phyloP scores from a whole-genome alignment of 2,113 vertebrate species.

The Muntiacus muntjak region DNA sequence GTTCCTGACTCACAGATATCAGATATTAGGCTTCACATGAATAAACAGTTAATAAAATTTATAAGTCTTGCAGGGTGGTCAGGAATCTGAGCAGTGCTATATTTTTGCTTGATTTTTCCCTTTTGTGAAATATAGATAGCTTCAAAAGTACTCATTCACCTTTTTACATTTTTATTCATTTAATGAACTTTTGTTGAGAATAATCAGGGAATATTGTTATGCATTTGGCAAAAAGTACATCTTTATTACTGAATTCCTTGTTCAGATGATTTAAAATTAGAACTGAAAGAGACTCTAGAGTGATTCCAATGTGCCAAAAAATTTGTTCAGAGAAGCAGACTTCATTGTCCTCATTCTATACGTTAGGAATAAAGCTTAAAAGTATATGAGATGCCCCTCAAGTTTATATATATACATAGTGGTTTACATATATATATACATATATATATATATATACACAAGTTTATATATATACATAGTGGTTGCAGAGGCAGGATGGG shows the following conservation, averaged over 20 bases:
- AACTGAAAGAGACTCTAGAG: neutral
- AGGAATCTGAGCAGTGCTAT: constrained; percentile 14
- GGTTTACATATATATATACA: too few species aligned
- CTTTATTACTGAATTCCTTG: constrained; percentile 40
- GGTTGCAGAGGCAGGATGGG: neutral
- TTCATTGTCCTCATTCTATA: neutral
- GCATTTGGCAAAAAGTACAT: constrained; percentile 20
- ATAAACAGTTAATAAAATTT: constrained; percentile 65
- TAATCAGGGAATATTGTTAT: constrained; percentile 27
- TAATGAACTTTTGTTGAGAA: constrained; percentile 45
- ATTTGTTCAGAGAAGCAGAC: neutral
- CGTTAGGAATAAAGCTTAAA: neutral
- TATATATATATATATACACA: too few species aligned
- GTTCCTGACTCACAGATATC: constrained; percentile 18
- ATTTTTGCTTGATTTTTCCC: constrained; percentile 33
- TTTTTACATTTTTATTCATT: constrained; percentile 34
- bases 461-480: neutral
- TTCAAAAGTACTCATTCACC: neutral
- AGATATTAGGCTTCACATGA: constrained; percentile 46
- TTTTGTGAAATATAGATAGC: constrained; percentile 29
- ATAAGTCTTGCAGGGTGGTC: constrained; percentile 25
- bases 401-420: neutral
- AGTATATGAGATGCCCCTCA: neutral
- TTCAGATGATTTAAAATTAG: constrained; percentile 30
- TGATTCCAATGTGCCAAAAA: neutral